Base-by-base conservation (phyloP, 1,140 invertebrate species). In the Zophobas morio region DNA sequence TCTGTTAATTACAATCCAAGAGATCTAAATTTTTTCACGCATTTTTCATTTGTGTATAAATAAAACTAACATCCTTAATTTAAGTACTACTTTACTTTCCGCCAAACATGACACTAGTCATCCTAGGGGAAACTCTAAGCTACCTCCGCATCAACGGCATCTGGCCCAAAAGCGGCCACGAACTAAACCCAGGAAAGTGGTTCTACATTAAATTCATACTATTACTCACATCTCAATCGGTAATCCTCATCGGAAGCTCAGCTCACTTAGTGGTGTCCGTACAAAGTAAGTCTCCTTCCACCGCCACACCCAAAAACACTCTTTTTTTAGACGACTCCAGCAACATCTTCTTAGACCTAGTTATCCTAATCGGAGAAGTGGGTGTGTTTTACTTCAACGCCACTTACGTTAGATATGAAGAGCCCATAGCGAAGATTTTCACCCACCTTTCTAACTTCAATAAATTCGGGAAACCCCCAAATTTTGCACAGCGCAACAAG, bases 101-200 rank as follows among this genome's bases (percentile, higher is more conserved):
- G 20, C 20, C 20, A 20, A 20, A 20, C 20, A 20, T 20, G 20
- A 20, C 20, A 20, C 20, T 20, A 20, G 20, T 20, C 20, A 20
- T 20, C 20, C 49, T 51, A 4, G 49, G n/a, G 3, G 49, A 4
- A 6, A 51, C 4, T 51, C 49, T 51, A 20, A 51, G 49, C n/a
- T 51, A 51, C n/a, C n/a, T 76, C 6, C 66, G 75, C 2, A n/a
- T 71, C 0, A 54, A 72, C 42, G 4, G 42, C 36, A 47, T 71
- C 6, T 72, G 70, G 42, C 75, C 75, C 36, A 8, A 8, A 6
- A 42, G 39, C 46, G 66, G 56, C 39, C 32, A 40, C 2, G 8
- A 57, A 5, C 47, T 76, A 6, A 76, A 76, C 6, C 75, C 66
- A 1, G 75, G 63, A n/a, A 76, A 51, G 20, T 46, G 39, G 6